Conservation (phyloP, 1,140 invertebrate species). For the Drosophila micromelanica region DNA sequence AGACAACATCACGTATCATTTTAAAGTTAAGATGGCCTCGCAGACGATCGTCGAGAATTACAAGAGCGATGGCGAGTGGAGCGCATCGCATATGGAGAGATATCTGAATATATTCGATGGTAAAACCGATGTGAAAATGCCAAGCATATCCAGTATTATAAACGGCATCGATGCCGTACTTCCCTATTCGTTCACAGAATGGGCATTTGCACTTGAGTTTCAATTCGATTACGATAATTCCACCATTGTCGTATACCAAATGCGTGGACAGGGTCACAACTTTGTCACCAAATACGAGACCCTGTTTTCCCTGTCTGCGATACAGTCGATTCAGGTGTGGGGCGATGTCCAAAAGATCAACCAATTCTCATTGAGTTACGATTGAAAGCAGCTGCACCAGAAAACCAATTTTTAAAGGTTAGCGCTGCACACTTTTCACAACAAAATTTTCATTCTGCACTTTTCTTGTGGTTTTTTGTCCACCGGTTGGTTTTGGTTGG, state of each 20-base stretch:
- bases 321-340: constrained; percentile 76
- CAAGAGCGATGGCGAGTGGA: constrained; percentile 72
- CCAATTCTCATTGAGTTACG: constrained; percentile 59
- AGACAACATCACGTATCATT: constrained; percentile 78
- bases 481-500: constrained; percentile 12
- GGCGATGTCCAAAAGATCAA: constrained; percentile 77
- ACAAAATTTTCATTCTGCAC: constrained; percentile 7
- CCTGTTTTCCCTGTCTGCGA: constrained; percentile 52
- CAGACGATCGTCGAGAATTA: constrained; percentile 73
- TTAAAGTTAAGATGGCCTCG: constrained; percentile 62
- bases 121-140: constrained; percentile 47
- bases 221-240: constrained; percentile 63
- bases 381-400: constrained; percentile 42
- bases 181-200: constrained; percentile 74
- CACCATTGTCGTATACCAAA: constrained; percentile 62
- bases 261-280: constrained; percentile 56
- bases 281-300: constrained; percentile 58
- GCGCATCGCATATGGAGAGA: constrained; percentile 49
- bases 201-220: constrained; percentile 71
- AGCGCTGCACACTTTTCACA: constrained; percentile 8
- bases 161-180: constrained; percentile 41
- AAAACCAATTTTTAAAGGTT: constrained; percentile 45
- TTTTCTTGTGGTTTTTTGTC: constrained; percentile 4
- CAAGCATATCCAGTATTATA: constrained; percentile 27
- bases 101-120: constrained; percentile 70